phyloP scores from a whole-genome alignment of 2,113 vertebrate genomes.

The Plecotus auritus region DNA sequence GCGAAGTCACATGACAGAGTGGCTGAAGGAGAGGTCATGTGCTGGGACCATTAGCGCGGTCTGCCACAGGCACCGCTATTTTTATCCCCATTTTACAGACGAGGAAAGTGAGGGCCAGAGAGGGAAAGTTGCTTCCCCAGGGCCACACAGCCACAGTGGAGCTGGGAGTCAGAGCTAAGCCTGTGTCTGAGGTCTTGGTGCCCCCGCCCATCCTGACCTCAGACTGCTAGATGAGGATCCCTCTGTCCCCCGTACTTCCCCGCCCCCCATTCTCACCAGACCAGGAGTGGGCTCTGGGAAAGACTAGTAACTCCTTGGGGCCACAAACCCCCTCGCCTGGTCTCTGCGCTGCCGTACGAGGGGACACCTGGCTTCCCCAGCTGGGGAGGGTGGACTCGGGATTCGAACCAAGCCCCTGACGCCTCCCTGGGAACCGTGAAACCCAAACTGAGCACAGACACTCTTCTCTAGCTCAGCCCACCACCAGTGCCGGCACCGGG shows the following conservation, averaged over 20 bases:
- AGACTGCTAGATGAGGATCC: neutral
- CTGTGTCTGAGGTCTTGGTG: rapidly evolving
- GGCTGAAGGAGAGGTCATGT: neutral
- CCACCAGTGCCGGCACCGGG: rapidly evolving
- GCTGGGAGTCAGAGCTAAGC: neutral
- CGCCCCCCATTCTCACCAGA: neutral
- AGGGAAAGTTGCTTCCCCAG: neutral
- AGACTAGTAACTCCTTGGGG: neutral
- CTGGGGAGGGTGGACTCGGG: neutral
- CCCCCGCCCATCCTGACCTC: neutral
- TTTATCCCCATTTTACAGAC: neutral
- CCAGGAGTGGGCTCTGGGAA: neutral
- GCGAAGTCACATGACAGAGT: neutral
- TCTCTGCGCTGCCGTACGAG: neutral
- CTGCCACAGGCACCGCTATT: rapidly evolving
- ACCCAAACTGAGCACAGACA: rapidly evolving
- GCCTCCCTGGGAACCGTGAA: rapidly evolving
- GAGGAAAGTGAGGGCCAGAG: neutral
- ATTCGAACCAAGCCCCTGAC: neutral
- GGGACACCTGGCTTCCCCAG: neutral
- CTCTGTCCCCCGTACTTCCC: rapidly evolving
- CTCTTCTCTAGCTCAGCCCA: neutral
- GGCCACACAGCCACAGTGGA: neutral
- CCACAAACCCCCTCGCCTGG: neutral
- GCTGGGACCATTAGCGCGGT: rapidly evolving